Percentiles rank a stretch among this genome's conserved stretches.
phyloP scores from a whole-genome alignment of 1,140 invertebrate genomes.

The Tenebrio molitor region DNA sequence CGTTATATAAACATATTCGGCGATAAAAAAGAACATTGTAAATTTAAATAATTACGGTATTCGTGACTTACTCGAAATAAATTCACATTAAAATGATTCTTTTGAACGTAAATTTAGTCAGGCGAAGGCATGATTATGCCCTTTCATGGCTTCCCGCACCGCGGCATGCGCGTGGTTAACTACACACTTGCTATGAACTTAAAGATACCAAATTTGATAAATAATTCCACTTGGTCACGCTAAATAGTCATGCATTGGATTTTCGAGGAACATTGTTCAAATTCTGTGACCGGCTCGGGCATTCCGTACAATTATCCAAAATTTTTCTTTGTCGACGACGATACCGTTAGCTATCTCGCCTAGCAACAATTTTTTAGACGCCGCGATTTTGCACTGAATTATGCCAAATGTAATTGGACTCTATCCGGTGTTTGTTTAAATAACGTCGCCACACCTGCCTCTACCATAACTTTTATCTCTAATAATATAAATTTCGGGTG shows the following conservation, averaged over 20 bases:
- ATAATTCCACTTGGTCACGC: constrained; percentile 50
- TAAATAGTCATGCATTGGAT: constrained; percentile 46
- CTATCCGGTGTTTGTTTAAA: constrained; percentile 12
- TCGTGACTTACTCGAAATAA: constrained; percentile 47
- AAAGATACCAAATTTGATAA: constrained; percentile 51
- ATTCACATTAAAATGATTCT: constrained; percentile 49
- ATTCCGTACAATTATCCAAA: constrained; percentile 15
- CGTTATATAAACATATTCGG: constrained; percentile 36
- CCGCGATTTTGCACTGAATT: neutral
- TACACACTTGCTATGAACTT: constrained; percentile 45
- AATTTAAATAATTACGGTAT: constrained; percentile 51
- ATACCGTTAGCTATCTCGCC: neutral
- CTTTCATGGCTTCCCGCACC: constrained; percentile 46
- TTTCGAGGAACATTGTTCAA: constrained; percentile 34
- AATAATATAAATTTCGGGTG: neutral
- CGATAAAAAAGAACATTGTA: constrained; percentile 41
- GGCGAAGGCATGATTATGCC: constrained; percentile 48
- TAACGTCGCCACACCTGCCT: constrained; percentile 10
- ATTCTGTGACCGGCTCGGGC: constrained; percentile 24
- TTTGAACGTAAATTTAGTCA: constrained; percentile 49
- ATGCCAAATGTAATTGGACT: constrained; percentile 4
- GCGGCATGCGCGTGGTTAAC: constrained; percentile 44
- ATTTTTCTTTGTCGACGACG: neutral
- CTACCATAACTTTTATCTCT: constrained; percentile 3
- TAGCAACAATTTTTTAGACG: neutral